phyloP scores from a whole-genome alignment of 2,888 invertebrate genomes.

The Trissolcus brochymenae region DNA sequence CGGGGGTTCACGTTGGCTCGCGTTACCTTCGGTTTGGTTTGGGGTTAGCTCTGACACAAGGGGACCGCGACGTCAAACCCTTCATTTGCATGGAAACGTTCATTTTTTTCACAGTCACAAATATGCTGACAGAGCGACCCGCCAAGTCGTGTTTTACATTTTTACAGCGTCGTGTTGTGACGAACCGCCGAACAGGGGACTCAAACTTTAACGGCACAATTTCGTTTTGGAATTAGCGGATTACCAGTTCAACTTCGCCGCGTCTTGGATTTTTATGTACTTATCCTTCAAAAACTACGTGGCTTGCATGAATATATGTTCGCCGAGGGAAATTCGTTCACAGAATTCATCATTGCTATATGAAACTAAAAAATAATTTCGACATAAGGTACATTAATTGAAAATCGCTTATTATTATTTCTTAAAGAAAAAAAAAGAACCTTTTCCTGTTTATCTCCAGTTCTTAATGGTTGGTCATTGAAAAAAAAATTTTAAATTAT shows the following conservation, averaged over 20 bases:
- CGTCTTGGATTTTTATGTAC: too few relatives aligned
- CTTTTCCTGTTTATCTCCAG: too few relatives aligned
- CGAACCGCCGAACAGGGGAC: conserved; percentile 45
- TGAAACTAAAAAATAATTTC: too few relatives aligned
- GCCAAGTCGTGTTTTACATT: conserved; percentile 70
- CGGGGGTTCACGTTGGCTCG: conserved; percentile 52
- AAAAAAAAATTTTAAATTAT: too few relatives aligned
- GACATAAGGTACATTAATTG: too few relatives aligned
- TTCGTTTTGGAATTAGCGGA: conserved; percentile 40
- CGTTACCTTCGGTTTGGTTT: conserved; percentile 47
- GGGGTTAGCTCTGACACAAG: conserved; percentile 53
- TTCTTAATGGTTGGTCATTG: too few relatives aligned
- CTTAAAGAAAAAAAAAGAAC: too few relatives aligned
- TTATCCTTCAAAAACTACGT: too few relatives aligned
- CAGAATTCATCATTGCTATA: too few relatives aligned
- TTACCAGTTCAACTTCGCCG: conserved; percentile 9
- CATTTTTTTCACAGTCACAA: conserved; percentile 69
- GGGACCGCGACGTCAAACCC: conserved; percentile 67
- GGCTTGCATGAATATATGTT: too few relatives aligned
- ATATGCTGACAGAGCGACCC: conserved; percentile 69
- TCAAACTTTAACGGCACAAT: conserved; percentile 30
- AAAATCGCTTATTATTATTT: too few relatives aligned
- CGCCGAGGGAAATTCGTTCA: too few relatives aligned
- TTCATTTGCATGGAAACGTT: conserved; percentile 75
- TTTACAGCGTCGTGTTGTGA: conserved; percentile 63